Evolutionary conservation across 1,140 invertebrate species (phyloP), one percentile per base, ranked within the genome.

Genomic region (Lysiphlebus fabarum): DNA sequence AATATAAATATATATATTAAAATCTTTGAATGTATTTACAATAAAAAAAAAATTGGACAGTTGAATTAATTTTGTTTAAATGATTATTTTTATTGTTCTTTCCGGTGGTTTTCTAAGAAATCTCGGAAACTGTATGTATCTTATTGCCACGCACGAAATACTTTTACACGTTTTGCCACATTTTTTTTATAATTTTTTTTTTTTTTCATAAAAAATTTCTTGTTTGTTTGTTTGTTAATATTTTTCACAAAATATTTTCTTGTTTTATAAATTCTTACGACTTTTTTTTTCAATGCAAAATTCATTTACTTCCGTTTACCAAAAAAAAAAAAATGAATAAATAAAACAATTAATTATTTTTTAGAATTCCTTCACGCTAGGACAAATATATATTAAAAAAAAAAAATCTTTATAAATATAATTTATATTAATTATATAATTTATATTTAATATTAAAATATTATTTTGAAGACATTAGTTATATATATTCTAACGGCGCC

Each of bases 1-100:
- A 26, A 26, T n/a, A 26, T 26, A 26, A 2, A 26, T 17, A 17
- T 26, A 26, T 26, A 26, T 26, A 4, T 26, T 26, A 2, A 26
- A 2, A 2, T 26, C 17, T 26, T 26, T 26, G 17, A 26, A 26
- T 26, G 17, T 26, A 26, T 26, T 26, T 26, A 26, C 17, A 2
- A 26, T 26, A 26, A 26, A 4, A 26, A 26, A 4, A 26, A 0
- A 26, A 26, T 26, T 26, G 17, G 17, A 2, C 17, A 26, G 64
- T 68, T 67, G 69, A 64, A 73, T 75, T 68, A 68, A 77, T 14
- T 68, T 77, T 78, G 76, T 74, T 71, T 68, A 73, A 72, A 66
- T 70, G 72, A 77, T 79, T 78, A 78, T 72, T 75, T 76, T 78
- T 74, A 79, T 79, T 79, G 77, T 77, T 73, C 74, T 74, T 78